Conservation (phyloP, 2,797 vertebrate genomes). For the Chanos chanos region DNA sequence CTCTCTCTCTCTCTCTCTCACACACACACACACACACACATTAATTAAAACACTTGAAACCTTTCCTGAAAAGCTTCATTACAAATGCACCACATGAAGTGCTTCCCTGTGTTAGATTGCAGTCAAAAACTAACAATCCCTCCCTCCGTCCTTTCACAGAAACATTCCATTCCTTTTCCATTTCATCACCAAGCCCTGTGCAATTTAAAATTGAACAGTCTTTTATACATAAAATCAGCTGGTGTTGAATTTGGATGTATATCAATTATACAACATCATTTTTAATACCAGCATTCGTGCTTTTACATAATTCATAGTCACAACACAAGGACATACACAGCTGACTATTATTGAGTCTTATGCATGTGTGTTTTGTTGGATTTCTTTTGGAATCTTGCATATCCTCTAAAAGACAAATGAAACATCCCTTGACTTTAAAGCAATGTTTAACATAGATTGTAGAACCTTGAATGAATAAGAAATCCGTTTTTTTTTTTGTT, state of each 20-base stretch:
- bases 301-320: slow-evolving; percentile 24
- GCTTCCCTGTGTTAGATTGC: too few species aligned
- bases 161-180: background rate
- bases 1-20: slow-evolving; percentile 1
- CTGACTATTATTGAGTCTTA: too few species aligned
- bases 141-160: too few species aligned
- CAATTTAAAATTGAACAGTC: background rate
- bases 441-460: too few species aligned
- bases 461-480: too few species aligned
- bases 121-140: too few species aligned
- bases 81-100: too few species aligned
- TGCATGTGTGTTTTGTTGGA: background rate
- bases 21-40: background rate
- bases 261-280: slow-evolving; percentile 16
- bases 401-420: too few species aligned
- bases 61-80: background rate
- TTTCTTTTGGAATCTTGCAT: background rate
- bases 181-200: background rate
- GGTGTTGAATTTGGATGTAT: background rate
- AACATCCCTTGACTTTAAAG: too few species aligned
- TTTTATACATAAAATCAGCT: background rate
- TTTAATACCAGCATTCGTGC: slow-evolving; percentile 4
- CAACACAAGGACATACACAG: slow-evolving; percentile 10
- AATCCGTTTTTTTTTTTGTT: too few species aligned
- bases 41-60: background rate